Conservation (phyloP, 1,140 invertebrate genomes). For the Rhyacophila brunnea region DNA sequence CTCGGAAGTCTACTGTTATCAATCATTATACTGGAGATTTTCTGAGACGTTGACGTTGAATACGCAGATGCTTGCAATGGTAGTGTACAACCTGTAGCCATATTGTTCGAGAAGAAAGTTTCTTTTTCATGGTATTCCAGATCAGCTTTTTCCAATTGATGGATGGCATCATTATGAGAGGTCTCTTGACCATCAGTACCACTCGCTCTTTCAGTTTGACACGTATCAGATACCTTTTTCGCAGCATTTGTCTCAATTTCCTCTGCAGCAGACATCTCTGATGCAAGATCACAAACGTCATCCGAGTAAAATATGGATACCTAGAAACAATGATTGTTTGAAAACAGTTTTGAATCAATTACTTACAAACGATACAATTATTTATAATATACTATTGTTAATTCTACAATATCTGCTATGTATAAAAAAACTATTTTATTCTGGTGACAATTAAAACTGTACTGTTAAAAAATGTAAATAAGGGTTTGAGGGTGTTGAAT, state of each 20-base stretch:
- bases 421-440: too few relatives aligned
- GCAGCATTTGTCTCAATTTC: slow-evolving; percentile 5
- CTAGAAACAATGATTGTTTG: slow-evolving; percentile 10
- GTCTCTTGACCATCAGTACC: too few relatives aligned
- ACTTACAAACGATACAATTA: too few relatives aligned
- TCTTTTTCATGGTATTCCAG: slow-evolving; percentile 33
- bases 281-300: slow-evolving; percentile 5
- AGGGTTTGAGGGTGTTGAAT: too few relatives aligned
- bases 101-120: not conserved
- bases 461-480: too few relatives aligned
- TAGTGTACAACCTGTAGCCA: not conserved
- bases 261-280: slow-evolving; percentile 13
- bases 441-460: too few relatives aligned
- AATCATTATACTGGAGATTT: slow-evolving; percentile 1
- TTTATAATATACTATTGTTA: too few relatives aligned
- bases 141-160: slow-evolving; percentile 30
- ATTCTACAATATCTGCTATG: too few relatives aligned
- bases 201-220: not conserved
- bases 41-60: not conserved
- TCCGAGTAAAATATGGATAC: slow-evolving; percentile 20
- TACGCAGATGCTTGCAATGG: not conserved
- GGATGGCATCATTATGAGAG: slow-evolving; percentile 14
- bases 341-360: not conserved
- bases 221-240: slow-evolving; percentile 8
- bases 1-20: slow-evolving; percentile 14